A percentile compares a stretch with the other conserved stretches of the same genome.
These are phyloP conservation scores for Poecilia gillii DNA, from an alignment of 2,797 vertebrate genomes.

Conservation along the genomic window DNA sequence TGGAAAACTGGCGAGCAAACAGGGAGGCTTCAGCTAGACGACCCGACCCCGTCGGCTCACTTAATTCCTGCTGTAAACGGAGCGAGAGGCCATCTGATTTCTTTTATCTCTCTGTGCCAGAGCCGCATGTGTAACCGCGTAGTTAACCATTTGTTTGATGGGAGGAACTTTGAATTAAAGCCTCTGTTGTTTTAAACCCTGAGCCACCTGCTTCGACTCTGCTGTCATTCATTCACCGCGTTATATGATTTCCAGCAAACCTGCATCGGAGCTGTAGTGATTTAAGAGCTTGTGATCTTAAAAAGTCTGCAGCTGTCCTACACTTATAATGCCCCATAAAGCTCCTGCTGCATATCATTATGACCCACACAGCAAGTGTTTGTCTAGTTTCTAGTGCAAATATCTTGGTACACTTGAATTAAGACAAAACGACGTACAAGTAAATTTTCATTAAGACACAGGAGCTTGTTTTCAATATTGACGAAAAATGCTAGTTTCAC, in stretches of 20 bases:
- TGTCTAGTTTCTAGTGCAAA: too few species aligned
- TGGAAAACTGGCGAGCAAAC: constrained; percentile 77
- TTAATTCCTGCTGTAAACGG: constrained; percentile 18
- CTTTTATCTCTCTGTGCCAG: constrained; percentile 24
- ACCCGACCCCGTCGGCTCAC: neutral
- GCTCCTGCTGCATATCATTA: too few species aligned
- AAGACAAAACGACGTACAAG: too few species aligned
- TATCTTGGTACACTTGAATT: too few species aligned
- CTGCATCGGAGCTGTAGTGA: constrained; percentile 42
- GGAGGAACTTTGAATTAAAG: constrained; percentile 71
- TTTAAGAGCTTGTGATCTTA: constrained; percentile 67
- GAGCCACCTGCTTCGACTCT: constrained; percentile 36
- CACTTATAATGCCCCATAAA: constrained; percentile 59
- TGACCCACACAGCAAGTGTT: neutral
- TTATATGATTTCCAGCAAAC: constrained; percentile 43
- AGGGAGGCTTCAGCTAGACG: constrained; percentile 75
- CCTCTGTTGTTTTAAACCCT: constrained; percentile 54
- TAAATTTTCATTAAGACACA: too few species aligned
- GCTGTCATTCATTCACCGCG: constrained; percentile 70
- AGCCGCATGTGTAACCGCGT: constrained; percentile 38
- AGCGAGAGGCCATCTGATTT: constrained; percentile 4
- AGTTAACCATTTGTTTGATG: constrained; percentile 63
- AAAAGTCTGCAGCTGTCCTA: constrained; percentile 36
- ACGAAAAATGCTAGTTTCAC: too few species aligned
- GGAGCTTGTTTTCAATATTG: too few species aligned